These are phyloP conservation scores for Anas platyrhynchos DNA, from an alignment of 2,113 vertebrate genomes.

Conservation along the genomic window DNA sequence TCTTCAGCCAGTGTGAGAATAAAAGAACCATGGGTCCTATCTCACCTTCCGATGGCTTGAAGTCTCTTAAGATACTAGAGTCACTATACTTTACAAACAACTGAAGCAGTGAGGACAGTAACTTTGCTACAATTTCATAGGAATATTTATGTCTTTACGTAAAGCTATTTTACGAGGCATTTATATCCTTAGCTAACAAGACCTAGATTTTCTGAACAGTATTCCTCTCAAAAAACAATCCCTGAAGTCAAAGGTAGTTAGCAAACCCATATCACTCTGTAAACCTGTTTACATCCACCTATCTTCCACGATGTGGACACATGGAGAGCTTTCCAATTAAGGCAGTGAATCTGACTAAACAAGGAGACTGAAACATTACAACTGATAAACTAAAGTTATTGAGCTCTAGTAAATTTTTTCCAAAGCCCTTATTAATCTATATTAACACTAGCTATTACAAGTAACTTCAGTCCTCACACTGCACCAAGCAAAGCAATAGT, in stretches of 20 bases:
- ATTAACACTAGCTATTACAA: background rate
- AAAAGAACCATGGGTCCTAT: background rate
- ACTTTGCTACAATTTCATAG: background rate
- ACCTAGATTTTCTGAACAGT: background rate
- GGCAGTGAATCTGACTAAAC: background rate
- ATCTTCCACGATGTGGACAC: background rate
- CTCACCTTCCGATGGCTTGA: background rate
- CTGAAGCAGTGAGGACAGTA: background rate
- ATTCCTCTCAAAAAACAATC: background rate
- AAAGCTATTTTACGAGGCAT: background rate
- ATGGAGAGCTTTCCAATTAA: background rate
- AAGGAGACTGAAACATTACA: background rate
- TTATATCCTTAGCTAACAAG: background rate
- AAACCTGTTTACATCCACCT: background rate
- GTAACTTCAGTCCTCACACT: background rate
- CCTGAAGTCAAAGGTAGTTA: background rate
- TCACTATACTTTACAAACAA: background rate
- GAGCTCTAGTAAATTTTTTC: background rate
- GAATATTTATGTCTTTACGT: background rate
- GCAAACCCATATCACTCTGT: background rate
- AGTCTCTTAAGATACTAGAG: background rate
- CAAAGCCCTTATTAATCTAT: background rate
- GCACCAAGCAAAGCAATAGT: background rate
- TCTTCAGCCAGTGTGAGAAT: background rate
- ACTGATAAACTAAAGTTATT: background rate